phyloP scores from a whole-genome alignment of 2,888 invertebrate genomes.

The Amphipyra tragopoginis region DNA sequence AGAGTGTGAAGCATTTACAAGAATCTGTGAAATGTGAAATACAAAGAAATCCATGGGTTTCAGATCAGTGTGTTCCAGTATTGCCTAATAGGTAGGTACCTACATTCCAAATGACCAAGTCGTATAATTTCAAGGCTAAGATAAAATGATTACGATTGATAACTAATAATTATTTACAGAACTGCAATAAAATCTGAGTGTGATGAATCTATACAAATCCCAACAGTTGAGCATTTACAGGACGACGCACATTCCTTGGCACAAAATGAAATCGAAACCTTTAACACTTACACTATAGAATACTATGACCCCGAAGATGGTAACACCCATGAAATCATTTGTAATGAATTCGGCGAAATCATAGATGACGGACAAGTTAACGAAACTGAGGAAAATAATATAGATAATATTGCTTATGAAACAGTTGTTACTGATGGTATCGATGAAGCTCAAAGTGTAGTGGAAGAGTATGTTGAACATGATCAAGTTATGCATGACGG shows the following conservation, averaged over 20 bases:
- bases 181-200: background rate
- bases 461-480: slow-evolving; percentile 34
- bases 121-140: too few relatives aligned
- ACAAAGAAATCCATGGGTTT: slow-evolving; percentile 58
- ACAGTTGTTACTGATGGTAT: slow-evolving; percentile 49
- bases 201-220: slow-evolving; percentile 15
- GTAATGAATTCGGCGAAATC: slow-evolving; percentile 32
- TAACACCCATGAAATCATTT: slow-evolving; percentile 26
- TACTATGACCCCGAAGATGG: slow-evolving; percentile 36
- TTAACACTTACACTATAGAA: slow-evolving; percentile 39
- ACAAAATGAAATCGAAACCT: slow-evolving; percentile 35
- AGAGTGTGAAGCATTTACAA: slow-evolving; percentile 59
- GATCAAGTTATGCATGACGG: slow-evolving; percentile 20
- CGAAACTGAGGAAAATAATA: slow-evolving; percentile 29
- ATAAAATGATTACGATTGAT: too few relatives aligned
- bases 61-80: slow-evolving; percentile 52
- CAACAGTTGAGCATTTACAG: slow-evolving; percentile 23
- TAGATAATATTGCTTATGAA: slow-evolving; percentile 54
- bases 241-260: slow-evolving; percentile 22
- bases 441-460: slow-evolving; percentile 23
- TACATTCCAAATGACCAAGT: background rate
- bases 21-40: slow-evolving; percentile 56
- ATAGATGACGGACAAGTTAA: slow-evolving; percentile 20
- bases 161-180: slow-evolving; percentile 22
- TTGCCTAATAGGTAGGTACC: slow-evolving; percentile 51